These are phyloP conservation scores for Scolopax bukidnonensis DNA, from an alignment of 2,797 vertebrate genomes.

Conservation along the genomic window DNA sequence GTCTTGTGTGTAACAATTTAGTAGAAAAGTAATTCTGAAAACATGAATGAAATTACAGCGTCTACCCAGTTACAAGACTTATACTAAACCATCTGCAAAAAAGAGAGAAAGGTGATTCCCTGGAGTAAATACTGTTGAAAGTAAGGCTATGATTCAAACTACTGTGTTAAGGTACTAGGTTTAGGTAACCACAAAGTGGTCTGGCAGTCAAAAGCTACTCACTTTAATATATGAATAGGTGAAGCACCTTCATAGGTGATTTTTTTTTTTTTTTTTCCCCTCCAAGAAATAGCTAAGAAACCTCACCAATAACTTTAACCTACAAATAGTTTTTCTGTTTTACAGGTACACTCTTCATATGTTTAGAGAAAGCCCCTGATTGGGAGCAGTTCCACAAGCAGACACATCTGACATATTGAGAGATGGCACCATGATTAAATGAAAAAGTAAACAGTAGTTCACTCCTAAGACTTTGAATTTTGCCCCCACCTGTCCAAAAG, in stretches of 20 bases:
- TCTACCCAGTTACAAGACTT: not conserved
- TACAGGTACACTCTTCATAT: not conserved
- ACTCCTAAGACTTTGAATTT: not conserved
- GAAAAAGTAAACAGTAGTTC: not conserved
- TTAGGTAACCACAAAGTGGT: fast-evolving
- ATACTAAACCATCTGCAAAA: not conserved
- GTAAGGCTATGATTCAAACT: not conserved
- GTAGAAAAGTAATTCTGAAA: conserved; percentile 11
- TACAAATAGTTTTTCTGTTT: not conserved
- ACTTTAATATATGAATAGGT: not conserved
- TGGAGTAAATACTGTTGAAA: not conserved
- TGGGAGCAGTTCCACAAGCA: not conserved
- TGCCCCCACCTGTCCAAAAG: not conserved
- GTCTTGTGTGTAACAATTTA: not conserved
- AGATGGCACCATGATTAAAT: not conserved
- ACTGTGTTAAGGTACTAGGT: not conserved
- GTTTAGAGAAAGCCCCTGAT: not conserved
- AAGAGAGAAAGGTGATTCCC: not conserved
- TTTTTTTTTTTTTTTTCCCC: not conserved
- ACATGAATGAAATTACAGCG: not conserved
- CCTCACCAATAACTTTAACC: not conserved
- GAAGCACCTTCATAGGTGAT: not conserved
- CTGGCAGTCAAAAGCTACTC: not conserved
- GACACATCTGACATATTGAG: not conserved
- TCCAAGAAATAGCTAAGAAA: not conserved